Conservation (phyloP, 2,888 invertebrate genomes). For the Drosophila monieri region DNA sequence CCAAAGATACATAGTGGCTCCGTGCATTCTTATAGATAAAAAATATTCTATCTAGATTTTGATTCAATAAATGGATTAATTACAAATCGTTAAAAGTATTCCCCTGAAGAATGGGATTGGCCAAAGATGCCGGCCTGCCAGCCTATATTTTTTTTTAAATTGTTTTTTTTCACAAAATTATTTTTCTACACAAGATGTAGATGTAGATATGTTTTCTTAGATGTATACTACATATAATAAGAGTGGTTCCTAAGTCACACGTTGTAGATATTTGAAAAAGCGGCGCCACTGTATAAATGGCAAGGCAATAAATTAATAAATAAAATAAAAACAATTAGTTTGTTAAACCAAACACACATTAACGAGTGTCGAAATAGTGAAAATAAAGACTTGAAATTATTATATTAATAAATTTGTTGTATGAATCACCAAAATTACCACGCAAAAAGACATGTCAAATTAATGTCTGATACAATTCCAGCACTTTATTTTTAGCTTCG, state of each 20-base stretch:
- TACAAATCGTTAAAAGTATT: too few relatives aligned
- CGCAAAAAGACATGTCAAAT: neutral
- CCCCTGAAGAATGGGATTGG: too few relatives aligned
- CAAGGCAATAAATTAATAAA: neutral
- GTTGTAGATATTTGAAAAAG: neutral
- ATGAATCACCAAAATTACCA: neutral
- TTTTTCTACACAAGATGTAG: too few relatives aligned
- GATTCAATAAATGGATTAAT: too few relatives aligned
- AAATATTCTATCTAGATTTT: too few relatives aligned
- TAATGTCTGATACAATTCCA: neutral
- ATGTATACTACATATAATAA: neutral
- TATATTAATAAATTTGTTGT: too few relatives aligned
- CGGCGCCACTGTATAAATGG: constrained; percentile 9
- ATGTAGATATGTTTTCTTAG: constrained; percentile 5
- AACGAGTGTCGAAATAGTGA: neutral
- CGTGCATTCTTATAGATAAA: too few relatives aligned
- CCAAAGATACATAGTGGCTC: too few relatives aligned
- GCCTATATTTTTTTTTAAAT: too few relatives aligned
- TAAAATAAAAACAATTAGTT: neutral
- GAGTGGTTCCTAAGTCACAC: neutral
- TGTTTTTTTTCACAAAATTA: too few relatives aligned
- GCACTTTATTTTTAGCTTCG: neutral
- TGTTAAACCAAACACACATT: too few relatives aligned
- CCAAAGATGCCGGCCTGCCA: too few relatives aligned
- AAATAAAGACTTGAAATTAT: neutral